phyloP scores from a whole-genome alignment of 2,113 vertebrate species.

The Zapus hudsonius region DNA sequence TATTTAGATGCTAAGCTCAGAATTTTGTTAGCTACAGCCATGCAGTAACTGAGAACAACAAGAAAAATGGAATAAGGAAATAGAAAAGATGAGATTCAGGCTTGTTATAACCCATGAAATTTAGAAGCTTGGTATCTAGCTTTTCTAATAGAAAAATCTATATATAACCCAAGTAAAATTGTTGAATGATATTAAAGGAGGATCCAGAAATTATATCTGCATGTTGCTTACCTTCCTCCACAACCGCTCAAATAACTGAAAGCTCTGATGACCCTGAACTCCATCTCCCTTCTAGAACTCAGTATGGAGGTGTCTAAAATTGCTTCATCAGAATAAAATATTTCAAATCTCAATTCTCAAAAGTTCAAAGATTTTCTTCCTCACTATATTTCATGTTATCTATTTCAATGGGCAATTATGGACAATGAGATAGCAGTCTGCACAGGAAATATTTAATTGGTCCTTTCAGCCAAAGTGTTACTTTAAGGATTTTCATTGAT shows the following conservation, averaged over 20 bases:
- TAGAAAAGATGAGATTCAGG: neutral
- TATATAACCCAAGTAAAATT: neutral
- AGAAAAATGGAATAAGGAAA: neutral
- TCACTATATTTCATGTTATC: neutral
- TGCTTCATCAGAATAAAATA: neutral
- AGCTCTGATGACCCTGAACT: neutral
- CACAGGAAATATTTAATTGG: neutral
- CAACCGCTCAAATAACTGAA: neutral
- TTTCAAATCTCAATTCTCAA: neutral
- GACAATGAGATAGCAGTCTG: neutral
- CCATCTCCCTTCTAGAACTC: neutral
- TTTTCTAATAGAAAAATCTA: neutral
- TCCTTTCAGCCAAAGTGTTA: neutral
- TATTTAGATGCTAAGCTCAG: neutral
- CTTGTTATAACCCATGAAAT: neutral
- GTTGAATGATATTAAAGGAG: neutral
- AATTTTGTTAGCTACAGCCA: neutral
- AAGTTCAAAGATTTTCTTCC: neutral
- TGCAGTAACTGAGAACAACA: neutral
- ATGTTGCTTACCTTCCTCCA: neutral
- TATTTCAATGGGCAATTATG: neutral
- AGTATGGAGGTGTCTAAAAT: neutral
- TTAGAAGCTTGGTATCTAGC: neutral
- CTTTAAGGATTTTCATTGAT: neutral
- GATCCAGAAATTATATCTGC: neutral